Conservation (phyloP, 1,140 invertebrate genomes). For the Aricia agestis region DNA sequence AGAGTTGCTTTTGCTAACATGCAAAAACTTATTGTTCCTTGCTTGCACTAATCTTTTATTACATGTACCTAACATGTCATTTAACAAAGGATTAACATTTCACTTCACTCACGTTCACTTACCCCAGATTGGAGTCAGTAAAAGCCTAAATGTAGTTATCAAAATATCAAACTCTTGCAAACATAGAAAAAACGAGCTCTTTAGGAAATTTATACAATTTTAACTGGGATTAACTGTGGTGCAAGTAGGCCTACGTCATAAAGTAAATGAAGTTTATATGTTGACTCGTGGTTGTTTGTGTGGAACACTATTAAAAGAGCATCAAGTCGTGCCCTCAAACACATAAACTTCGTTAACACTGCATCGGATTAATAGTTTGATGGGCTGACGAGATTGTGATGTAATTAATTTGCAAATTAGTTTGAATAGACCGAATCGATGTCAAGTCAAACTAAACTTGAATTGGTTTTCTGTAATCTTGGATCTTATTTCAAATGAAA, state of each 20-base stretch:
- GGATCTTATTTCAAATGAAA: not conserved
- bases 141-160: too few species aligned
- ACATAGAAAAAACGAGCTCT: too few species aligned
- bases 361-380: slow-evolving; percentile 14
- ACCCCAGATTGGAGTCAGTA: too few species aligned
- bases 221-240: too few species aligned
- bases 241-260: not conserved
- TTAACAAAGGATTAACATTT: too few species aligned
- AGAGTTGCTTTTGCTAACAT: too few species aligned
- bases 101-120: too few species aligned
- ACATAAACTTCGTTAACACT: slow-evolving; percentile 4
- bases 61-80: too few species aligned
- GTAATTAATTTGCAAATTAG: slow-evolving; percentile 2
- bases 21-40: too few species aligned
- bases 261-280: slow-evolving; percentile 8
- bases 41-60: too few species aligned
- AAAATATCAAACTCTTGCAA: too few species aligned
- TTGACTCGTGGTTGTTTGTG: slow-evolving; percentile 5
- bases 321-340: slow-evolving; percentile 8
- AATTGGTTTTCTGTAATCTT: not conserved
- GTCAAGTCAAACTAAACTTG: not conserved
- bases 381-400: slow-evolving; percentile 7
- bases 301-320: slow-evolving; percentile 13
- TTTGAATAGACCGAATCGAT: not conserved
- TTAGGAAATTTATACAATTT: too few species aligned